These are phyloP conservation scores for Paracanthobrama guichenoti DNA, from an alignment of 2,113 vertebrate species.

Conservation along the genomic window DNA sequence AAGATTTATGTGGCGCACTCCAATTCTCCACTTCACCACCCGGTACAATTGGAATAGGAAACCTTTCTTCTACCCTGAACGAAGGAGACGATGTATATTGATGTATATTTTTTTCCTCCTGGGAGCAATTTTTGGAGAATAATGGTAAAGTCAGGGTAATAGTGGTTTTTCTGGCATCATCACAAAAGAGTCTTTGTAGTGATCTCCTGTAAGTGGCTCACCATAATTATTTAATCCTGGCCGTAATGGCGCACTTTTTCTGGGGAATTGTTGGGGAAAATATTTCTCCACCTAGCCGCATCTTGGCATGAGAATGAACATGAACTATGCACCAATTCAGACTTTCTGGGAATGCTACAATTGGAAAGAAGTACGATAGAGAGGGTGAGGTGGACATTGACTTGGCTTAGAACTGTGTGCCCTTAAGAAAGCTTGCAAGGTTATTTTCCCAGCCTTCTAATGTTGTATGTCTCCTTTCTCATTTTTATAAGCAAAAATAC, in stretches of 20 bases:
- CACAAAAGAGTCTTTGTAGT: slow-evolving; percentile 65
- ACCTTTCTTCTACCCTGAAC: slow-evolving; percentile 47
- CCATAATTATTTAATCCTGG: slow-evolving; percentile 66
- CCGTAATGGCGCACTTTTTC: slow-evolving; percentile 44
- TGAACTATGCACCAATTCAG: slow-evolving; percentile 41
- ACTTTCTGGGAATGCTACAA: slow-evolving; percentile 44
- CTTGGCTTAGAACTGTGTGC: slow-evolving; percentile 13
- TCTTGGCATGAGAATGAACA: slow-evolving; percentile 45
- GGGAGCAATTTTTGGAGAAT: slow-evolving; percentile 58
- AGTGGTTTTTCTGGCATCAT: slow-evolving; percentile 58
- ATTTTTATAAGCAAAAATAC: not conserved
- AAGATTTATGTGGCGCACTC: slow-evolving; percentile 47
- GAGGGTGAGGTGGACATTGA: not conserved
- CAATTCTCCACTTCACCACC: slow-evolving; percentile 33
- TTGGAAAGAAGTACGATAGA: not conserved
- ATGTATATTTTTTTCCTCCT: slow-evolving; percentile 56
- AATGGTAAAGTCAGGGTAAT: slow-evolving; percentile 61
- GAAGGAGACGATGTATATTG: slow-evolving; percentile 37
- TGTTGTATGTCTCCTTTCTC: not conserved
- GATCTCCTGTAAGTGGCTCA: slow-evolving; percentile 57
- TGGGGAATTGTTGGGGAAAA: slow-evolving; percentile 52
- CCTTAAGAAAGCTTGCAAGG: slow-evolving; percentile 1
- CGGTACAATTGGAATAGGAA: slow-evolving; percentile 43
- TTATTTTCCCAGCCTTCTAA: slow-evolving; percentile 17
- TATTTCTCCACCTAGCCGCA: slow-evolving; percentile 47